A percentile compares a stretch with the other conserved stretches of the same genome.
Evolutionary conservation across 2,113 vertebrate genomes (phyloP).

Genomic region (Rana temporaria): DNA sequence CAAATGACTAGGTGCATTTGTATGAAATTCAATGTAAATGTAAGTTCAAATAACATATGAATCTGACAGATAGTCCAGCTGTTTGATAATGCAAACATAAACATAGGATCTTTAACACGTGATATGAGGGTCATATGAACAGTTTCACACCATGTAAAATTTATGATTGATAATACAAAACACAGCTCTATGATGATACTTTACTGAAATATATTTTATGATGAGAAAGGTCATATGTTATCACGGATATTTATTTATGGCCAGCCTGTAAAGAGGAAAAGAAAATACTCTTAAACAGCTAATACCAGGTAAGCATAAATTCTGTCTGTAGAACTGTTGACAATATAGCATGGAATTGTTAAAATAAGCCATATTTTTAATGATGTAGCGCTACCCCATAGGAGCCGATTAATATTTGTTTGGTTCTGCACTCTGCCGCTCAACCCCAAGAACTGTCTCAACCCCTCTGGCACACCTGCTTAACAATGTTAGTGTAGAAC

Average conservation of each 20-base stretch:
- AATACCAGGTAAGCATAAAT: not conserved
- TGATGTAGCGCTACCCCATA: too few species aligned
- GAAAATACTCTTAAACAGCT: not conserved
- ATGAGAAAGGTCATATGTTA: slow-evolving; percentile 52
- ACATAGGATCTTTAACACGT: slow-evolving; percentile 38
- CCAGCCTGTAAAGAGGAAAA: not conserved
- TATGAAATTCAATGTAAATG: too few species aligned
- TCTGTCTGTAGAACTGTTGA: slow-evolving; percentile 4
- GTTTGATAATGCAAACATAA: slow-evolving; percentile 47
- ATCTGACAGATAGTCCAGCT: slow-evolving; percentile 45
- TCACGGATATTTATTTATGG: slow-evolving; percentile 39
- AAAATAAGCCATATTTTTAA: slow-evolving; percentile 29
- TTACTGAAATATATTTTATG: slow-evolving; percentile 36
- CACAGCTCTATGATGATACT: slow-evolving; percentile 36
- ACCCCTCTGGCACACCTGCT: too few species aligned
- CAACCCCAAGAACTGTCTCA: too few species aligned
- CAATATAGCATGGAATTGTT: slow-evolving; percentile 15
- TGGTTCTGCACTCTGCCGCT: too few species aligned
- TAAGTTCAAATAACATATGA: not conserved
- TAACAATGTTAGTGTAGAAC: too few species aligned
- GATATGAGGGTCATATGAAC: slow-evolving; percentile 39
- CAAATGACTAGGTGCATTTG: too few species aligned
- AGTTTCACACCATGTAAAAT: slow-evolving; percentile 36
- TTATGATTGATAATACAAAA: slow-evolving; percentile 52
- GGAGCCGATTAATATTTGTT: too few species aligned